These are phyloP conservation scores for Molossus molossus DNA, from an alignment of 2,797 vertebrate species.

Conservation along the genomic window DNA sequence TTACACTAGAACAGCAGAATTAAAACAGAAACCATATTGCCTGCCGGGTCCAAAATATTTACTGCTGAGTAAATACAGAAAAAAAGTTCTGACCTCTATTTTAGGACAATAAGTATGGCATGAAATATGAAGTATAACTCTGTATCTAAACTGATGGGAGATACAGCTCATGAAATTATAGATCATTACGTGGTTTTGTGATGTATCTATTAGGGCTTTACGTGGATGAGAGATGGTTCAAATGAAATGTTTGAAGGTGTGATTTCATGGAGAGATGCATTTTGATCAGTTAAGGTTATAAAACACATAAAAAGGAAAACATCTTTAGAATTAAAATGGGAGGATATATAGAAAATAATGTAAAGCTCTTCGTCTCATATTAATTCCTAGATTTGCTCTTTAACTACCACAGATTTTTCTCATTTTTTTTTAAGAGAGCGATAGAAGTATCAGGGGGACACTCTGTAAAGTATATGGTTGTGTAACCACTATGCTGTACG, in stretches of 20 bases:
- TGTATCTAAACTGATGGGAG: background rate
- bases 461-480: too few species aligned
- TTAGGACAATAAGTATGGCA: background rate
- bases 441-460: too few species aligned
- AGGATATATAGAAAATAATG: slow-evolving; percentile 6
- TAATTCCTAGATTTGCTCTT: background rate
- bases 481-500: too few species aligned
- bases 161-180: background rate
- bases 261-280: background rate
- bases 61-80: background rate
- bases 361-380: background rate
- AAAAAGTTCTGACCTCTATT: background rate
- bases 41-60: background rate
- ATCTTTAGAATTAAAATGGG: background rate
- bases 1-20: background rate
- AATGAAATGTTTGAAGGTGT: background rate
- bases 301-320: background rate
- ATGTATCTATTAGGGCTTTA: background rate
- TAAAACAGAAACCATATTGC: background rate
- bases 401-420: background rate
- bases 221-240: background rate
- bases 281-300: background rate
- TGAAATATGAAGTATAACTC: background rate
- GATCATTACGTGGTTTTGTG: background rate
- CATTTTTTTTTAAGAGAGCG: too few species aligned